phyloP scores from a whole-genome alignment of 2,797 vertebrate genomes.

The Carcharodon carcharias region DNA sequence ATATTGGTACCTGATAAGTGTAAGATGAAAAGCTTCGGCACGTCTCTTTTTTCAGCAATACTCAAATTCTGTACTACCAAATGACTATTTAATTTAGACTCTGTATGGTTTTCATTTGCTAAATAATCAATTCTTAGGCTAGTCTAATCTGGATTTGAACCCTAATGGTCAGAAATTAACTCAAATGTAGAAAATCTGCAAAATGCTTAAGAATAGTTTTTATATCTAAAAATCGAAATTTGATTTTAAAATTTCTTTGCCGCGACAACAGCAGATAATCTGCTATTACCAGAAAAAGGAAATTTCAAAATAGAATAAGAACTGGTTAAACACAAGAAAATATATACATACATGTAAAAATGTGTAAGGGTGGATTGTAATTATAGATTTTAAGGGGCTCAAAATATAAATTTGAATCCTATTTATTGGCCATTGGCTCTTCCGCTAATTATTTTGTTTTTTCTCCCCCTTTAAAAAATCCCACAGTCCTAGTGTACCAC shows the following conservation, averaged over 20 bases:
- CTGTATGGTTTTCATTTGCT: not conserved
- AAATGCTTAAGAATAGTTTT: not conserved
- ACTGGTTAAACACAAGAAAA: not conserved
- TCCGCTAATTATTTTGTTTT: not conserved
- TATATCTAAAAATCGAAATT: not conserved
- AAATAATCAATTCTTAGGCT: not conserved
- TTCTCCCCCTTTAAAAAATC: not conserved
- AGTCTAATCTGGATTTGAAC: not conserved
- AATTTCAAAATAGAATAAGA: not conserved
- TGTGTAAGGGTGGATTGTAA: not conserved
- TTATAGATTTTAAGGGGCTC: not conserved
- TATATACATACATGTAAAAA: not conserved
- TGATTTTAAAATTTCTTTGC: not conserved
- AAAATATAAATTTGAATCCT: not conserved
- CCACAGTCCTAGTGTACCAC: not conserved
- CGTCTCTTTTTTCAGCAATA: too few relatives aligned
- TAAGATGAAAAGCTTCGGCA: too few relatives aligned
- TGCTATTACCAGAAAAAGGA: not conserved
- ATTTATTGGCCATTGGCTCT: not conserved
- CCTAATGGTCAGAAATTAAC: too few relatives aligned
- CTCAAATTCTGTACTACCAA: too few relatives aligned
- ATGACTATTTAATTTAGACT: not conserved
- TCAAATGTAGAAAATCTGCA: not conserved
- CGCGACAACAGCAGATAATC: not conserved
- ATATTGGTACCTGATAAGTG: too few relatives aligned